A percentile compares a stretch with the other conserved stretches of the same genome.
phyloP scores from a whole-genome alignment of 2,797 vertebrate species.

The Chiloscyllium punctatum region DNA sequence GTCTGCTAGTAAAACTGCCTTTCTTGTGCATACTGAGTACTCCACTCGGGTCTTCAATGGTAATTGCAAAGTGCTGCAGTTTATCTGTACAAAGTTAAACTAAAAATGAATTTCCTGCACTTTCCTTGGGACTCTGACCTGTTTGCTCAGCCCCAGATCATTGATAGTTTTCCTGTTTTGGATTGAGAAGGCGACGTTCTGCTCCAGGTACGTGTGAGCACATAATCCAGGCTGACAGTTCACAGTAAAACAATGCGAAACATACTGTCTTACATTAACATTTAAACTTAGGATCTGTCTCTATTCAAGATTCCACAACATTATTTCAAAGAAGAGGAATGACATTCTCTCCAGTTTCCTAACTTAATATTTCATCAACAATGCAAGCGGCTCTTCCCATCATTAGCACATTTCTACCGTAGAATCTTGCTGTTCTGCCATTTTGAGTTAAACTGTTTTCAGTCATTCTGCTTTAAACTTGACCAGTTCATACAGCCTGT shows the following conservation, averaged over 20 bases:
- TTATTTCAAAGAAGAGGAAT: background rate
- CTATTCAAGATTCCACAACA: background rate
- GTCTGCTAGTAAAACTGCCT: background rate
- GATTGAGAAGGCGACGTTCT: background rate
- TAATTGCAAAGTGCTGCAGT: background rate
- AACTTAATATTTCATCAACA: background rate
- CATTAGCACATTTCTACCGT: background rate
- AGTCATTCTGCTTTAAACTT: background rate
- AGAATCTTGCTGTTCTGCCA: background rate
- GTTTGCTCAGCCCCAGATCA: background rate
- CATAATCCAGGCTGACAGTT: background rate
- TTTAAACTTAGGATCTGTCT: background rate
- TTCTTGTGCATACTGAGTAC: background rate
- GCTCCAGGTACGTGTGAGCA: background rate
- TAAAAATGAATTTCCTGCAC: background rate
- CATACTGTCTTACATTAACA: background rate
- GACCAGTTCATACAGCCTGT: background rate
- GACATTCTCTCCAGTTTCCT: background rate
- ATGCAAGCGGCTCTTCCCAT: background rate
- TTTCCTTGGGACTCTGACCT: no score
- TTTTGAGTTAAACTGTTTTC: background rate
- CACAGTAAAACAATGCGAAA: background rate
- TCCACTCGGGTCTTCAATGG: background rate
- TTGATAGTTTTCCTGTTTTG: background rate
- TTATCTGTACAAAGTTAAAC: no score